phyloP scores from a whole-genome alignment of 2,888 invertebrate genomes.

The Tetragonisca angustula region DNA sequence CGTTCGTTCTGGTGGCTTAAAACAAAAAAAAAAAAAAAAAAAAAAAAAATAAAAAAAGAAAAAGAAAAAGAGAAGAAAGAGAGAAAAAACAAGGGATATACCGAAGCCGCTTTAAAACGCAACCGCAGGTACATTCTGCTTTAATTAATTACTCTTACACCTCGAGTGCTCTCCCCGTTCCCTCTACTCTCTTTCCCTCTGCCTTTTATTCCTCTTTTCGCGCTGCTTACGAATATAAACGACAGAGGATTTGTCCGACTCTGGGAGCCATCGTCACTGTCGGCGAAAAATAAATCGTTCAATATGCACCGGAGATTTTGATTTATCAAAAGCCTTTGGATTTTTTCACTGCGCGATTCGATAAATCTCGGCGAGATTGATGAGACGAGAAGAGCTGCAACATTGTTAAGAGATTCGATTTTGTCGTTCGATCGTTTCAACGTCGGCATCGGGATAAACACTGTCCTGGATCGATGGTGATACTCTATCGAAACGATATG shows the following conservation, averaged over 20 bases:
- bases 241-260: constrained; percentile 54
- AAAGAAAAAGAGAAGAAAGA: not conserved
- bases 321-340: constrained; percentile 54
- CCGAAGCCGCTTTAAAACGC: constrained; percentile 44
- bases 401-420: constrained; percentile 4
- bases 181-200: not conserved
- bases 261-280: constrained; percentile 49
- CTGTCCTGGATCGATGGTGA: not conserved
- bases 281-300: constrained; percentile 56
- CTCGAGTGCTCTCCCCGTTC: not conserved
- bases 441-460: not conserved
- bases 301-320: constrained; percentile 54
- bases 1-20: not conserved
- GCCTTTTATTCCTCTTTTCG: constrained; percentile 41
- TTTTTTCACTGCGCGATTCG: constrained; percentile 31
- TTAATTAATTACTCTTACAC: constrained; percentile 59
- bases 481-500: not conserved
- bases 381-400: not conserved
- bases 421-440: constrained; percentile 7
- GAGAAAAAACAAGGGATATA: constrained; percentile 2
- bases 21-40: not conserved
- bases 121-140: constrained; percentile 34
- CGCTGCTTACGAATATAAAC: constrained; percentile 63
- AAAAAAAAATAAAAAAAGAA: not conserved
- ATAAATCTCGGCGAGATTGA: constrained; percentile 1